A percentile compares a stretch with the other conserved stretches of the same genome.
These are phyloP conservation scores for Scaptodrosophila lebanonensis DNA, from an alignment of 1,140 invertebrate species.

Conservation along the genomic window DNA sequence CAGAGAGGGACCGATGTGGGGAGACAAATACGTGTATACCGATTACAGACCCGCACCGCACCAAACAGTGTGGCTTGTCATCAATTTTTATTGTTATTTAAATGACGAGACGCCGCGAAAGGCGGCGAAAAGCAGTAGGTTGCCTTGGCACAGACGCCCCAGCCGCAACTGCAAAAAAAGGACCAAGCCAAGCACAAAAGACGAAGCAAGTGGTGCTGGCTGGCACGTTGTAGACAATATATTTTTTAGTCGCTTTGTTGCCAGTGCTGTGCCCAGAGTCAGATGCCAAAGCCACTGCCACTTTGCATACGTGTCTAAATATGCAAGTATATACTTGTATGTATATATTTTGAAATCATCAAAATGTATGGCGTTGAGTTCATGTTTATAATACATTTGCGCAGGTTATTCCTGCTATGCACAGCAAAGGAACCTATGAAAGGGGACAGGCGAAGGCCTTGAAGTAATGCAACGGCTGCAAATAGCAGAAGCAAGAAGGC, in stretches of 20 bases:
- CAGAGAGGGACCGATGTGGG: background rate
- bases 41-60: conserved; percentile 7
- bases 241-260: too few relatives aligned
- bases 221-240: too few relatives aligned
- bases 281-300: conserved; percentile 42
- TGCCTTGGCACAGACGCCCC: too few relatives aligned
- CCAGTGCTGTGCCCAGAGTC: conserved; percentile 50
- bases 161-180: too few relatives aligned
- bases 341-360: conserved; percentile 70
- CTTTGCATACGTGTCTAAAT: conserved; percentile 21
- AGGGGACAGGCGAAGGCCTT: too few relatives aligned
- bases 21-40: background rate
- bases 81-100: conserved; percentile 76
- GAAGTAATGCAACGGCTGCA: too few relatives aligned
- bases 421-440: too few relatives aligned
- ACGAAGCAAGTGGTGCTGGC: too few relatives aligned
- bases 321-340: background rate
- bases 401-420: conserved; percentile 25
- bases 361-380: conserved; percentile 63
- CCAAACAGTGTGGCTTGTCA: conserved; percentile 50
- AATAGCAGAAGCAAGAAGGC: too few relatives aligned
- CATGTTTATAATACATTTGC: conserved; percentile 68
- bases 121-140: background rate
- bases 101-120: conserved; percentile 50
- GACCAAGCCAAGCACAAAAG: too few relatives aligned